Evolutionary conservation across 2,113 vertebrate genomes (phyloP).

Genomic region (Elachura formosa): DNA sequence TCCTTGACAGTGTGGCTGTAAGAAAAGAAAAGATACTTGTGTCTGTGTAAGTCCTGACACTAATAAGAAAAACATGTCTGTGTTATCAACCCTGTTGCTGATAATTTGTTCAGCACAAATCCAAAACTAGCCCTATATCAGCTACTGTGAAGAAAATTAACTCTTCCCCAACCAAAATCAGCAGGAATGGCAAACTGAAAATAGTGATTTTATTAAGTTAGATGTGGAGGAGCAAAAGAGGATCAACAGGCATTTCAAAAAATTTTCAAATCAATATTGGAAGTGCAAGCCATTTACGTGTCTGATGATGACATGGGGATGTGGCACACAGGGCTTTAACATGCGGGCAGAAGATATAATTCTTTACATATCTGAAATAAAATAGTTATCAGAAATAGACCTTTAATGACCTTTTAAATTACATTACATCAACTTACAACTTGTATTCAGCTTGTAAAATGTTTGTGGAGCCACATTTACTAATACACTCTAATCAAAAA

Average conservation of each 20-base stretch:
- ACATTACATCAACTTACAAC: neutral
- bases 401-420: neutral
- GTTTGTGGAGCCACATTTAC: neutral
- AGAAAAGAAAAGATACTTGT: neutral
- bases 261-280: neutral
- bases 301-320: neutral
- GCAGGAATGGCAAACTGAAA: neutral
- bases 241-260: neutral
- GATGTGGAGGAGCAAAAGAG: neutral
- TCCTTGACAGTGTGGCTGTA: neutral
- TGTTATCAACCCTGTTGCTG: neutral
- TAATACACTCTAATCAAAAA: neutral
- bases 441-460: neutral
- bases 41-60: neutral
- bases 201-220: neutral
- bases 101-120: neutral
- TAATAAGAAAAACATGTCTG: neutral
- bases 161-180: neutral
- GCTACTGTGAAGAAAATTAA: neutral
- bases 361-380: neutral
- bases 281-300: rapidly evolving
- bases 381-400: neutral
- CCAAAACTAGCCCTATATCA: neutral
- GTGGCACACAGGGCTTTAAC: neutral
- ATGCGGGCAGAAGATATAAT: neutral